These are phyloP conservation scores for Gandaritis pyraliata DNA, from an alignment of 2,888 invertebrate genomes.

Conservation along the genomic window DNA sequence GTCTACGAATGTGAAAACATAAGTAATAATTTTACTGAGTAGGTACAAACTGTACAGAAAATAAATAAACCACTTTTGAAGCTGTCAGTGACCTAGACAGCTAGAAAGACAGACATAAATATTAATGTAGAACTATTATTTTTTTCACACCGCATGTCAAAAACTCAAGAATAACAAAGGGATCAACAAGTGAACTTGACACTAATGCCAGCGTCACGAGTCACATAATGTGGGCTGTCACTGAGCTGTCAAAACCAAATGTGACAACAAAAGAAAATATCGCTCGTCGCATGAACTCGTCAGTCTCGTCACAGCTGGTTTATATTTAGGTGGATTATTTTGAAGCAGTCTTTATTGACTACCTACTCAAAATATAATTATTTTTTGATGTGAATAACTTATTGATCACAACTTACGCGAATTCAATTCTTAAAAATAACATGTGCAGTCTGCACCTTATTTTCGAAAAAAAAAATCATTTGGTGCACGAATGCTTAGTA, in stretches of 20 bases:
- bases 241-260: slow-evolving; percentile 36
- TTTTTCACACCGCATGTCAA: slow-evolving; percentile 20
- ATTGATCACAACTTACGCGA: too few relatives aligned
- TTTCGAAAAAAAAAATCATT: too few relatives aligned
- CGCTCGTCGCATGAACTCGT: slow-evolving; percentile 26
- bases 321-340: slow-evolving; percentile 21
- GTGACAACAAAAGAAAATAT: slow-evolving; percentile 36
- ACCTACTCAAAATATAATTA: too few relatives aligned
- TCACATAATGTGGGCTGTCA: slow-evolving; percentile 35
- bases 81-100: slow-evolving; percentile 8
- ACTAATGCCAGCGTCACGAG: slow-evolving; percentile 37
- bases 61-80: too few relatives aligned
- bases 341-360: not conserved
- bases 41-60: too few relatives aligned
- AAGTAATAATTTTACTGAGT: too few relatives aligned
- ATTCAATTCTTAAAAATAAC: too few relatives aligned
- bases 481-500: too few relatives aligned
- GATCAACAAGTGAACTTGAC: slow-evolving; percentile 42
- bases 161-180: slow-evolving; percentile 34
- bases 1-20: too few relatives aligned
- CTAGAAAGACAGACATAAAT: slow-evolving; percentile 17
- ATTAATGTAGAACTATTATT: slow-evolving; percentile 13
- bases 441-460: too few relatives aligned
- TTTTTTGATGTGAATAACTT: too few relatives aligned
- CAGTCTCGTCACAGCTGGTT: slow-evolving; percentile 20